A percentile compares a stretch with the other conserved stretches of the same genome.
These are phyloP conservation scores for Saccostrea glomerata DNA, from an alignment of 1,140 invertebrate genomes.

Conservation along the genomic window DNA sequence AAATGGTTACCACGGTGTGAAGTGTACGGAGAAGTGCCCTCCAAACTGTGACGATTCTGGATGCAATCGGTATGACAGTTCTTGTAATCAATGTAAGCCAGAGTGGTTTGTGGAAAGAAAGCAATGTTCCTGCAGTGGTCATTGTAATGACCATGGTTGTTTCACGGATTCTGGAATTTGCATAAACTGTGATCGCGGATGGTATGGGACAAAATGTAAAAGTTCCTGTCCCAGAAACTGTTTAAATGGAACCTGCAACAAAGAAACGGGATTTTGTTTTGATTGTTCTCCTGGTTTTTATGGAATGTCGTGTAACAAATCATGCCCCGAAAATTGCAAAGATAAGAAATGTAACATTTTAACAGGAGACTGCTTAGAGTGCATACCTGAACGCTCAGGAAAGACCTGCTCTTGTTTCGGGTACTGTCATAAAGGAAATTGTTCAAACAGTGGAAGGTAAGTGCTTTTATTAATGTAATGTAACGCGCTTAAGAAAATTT, in stretches of 20 bases:
- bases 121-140: slow-evolving; percentile 46
- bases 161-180: slow-evolving; percentile 33
- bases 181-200: slow-evolving; percentile 38
- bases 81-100: slow-evolving; percentile 10
- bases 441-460: not conserved
- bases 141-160: slow-evolving; percentile 47
- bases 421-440: not conserved
- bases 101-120: not conserved
- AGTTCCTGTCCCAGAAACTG: slow-evolving; percentile 23
- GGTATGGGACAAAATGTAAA: slow-evolving; percentile 24
- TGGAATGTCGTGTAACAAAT: slow-evolving; percentile 41
- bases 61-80: slow-evolving; percentile 30
- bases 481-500: not conserved
- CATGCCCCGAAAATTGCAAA: slow-evolving; percentile 30
- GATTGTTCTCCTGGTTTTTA: slow-evolving; percentile 17
- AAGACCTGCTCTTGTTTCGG: not conserved
- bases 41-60: slow-evolving; percentile 35
- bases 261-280: slow-evolving; percentile 21
- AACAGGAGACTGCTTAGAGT: slow-evolving; percentile 40
- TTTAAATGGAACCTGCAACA: not conserved
- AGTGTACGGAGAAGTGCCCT: slow-evolving; percentile 40
- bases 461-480: not conserved
- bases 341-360: not conserved
- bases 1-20: not conserved
- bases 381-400: slow-evolving; percentile 4